Conservation (phyloP, 2,888 invertebrate genomes). For the Liodrosophila aerea region DNA sequence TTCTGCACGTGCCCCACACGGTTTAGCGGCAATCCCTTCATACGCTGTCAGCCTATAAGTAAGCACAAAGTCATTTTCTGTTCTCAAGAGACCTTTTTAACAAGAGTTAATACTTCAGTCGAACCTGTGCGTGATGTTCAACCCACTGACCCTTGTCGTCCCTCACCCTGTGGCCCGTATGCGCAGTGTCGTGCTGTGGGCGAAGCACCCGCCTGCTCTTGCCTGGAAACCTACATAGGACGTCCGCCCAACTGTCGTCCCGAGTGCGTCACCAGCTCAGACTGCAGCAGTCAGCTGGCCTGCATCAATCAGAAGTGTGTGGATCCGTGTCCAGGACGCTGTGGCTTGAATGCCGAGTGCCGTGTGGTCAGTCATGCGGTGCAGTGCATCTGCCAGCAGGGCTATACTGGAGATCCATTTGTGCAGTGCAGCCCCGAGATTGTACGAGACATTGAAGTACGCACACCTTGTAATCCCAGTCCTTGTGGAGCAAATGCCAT, state of each 20-base stretch:
- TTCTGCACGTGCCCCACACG: conserved; percentile 88
- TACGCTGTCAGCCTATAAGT: conserved; percentile 86
- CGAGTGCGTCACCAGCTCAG: conserved; percentile 90
- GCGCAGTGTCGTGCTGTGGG: conserved; percentile 87
- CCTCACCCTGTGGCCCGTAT: conserved; percentile 92
- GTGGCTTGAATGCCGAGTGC: conserved; percentile 89
- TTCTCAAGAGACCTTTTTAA: too few species aligned
- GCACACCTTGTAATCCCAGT: conserved; percentile 85
- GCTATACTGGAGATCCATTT: conserved; percentile 90
- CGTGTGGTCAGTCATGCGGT: conserved; percentile 89
- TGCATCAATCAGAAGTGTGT: conserved; percentile 90
- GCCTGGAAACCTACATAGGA: conserved; percentile 86
- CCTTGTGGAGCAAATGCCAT: conserved; percentile 88
- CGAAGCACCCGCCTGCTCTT: conserved; percentile 89
- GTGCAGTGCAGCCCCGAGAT: conserved; percentile 84
- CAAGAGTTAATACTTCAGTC: conserved; percentile 79
- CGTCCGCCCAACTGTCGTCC: conserved; percentile 90
- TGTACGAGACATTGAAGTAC: conserved; percentile 82
- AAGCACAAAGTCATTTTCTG: conserved; percentile 58
- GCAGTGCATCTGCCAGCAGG: conserved; percentile 86
- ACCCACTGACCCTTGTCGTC: conserved; percentile 87
- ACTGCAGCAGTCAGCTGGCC: conserved; percentile 87
- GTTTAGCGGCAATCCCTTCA: conserved; percentile 90
- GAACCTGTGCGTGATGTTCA: conserved; percentile 83
- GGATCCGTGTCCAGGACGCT: conserved; percentile 88